Conservation (phyloP, 2,888 invertebrate species). For the Dyspetes luteomarginatus region DNA sequence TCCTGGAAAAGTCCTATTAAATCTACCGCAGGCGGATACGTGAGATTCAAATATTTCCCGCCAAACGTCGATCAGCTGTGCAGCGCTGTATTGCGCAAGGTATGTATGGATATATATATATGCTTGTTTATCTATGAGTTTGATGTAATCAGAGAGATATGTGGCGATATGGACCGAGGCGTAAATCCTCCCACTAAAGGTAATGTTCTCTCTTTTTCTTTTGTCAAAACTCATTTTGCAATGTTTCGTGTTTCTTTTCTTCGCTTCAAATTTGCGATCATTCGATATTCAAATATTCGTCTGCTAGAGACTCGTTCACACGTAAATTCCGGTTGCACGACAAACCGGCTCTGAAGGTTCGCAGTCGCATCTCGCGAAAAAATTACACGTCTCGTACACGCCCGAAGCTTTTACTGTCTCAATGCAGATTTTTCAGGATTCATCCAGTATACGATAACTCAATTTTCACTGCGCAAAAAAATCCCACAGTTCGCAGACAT, state of each 20-base stretch:
- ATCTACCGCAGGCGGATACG: no score
- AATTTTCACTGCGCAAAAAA: background rate
- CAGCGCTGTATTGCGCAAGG: background rate
- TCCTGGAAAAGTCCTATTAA: no score
- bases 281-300: background rate
- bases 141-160: background rate
- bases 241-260: background rate
- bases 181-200: background rate
- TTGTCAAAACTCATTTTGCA: background rate
- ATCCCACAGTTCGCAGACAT: background rate
- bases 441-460: background rate
- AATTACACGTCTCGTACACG: background rate
- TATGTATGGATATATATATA: background rate
- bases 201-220: background rate
- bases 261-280: background rate
- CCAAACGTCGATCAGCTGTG: background rate
- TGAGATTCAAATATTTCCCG: slow-evolving; percentile 2
- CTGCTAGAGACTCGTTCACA: slow-evolving; percentile 2
- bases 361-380: background rate
- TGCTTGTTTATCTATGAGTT: background rate
- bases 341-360: slow-evolving; percentile 47
- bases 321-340: slow-evolving; percentile 32
- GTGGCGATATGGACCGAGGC: background rate
- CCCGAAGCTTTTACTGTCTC: background rate
- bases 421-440: slow-evolving; percentile 25